A percentile compares a stretch with the other conserved stretches of the same genome.
Conservation (phyloP, 2,797 vertebrate genomes). For the Clarias platycephalus region DNA sequence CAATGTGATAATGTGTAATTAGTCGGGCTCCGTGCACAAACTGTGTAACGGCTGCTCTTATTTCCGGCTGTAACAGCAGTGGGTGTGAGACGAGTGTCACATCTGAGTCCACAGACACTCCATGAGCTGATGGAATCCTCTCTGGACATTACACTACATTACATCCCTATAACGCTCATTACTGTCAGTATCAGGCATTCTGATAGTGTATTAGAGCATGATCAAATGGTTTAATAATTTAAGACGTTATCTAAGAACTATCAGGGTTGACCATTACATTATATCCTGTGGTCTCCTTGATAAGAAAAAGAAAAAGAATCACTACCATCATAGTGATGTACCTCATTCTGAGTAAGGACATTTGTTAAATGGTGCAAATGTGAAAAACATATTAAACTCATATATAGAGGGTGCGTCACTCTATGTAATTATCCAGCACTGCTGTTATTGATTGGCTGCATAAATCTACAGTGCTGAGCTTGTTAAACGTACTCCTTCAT, state of each 20-base stretch:
- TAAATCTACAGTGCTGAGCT: neutral
- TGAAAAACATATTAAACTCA: neutral
- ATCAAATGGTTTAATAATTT: neutral
- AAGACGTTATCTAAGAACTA: neutral
- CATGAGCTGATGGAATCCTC: neutral
- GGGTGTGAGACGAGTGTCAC: neutral
- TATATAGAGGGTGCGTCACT: neutral
- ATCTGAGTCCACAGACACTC: neutral
- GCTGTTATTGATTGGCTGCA: neutral
- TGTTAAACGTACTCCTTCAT: neutral
- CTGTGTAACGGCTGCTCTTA: neutral
- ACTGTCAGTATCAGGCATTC: too few species aligned
- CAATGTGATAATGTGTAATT: constrained; percentile 9
- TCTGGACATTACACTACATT: neutral
- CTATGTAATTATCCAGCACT: neutral
- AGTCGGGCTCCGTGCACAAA: neutral
- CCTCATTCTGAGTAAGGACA: neutral
- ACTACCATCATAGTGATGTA: neutral
- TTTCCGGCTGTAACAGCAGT: neutral
- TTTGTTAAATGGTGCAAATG: neutral
- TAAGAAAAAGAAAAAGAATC: neutral
- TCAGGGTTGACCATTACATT: neutral
- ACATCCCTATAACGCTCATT: neutral
- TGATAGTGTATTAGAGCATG: too few species aligned
- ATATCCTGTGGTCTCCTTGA: neutral